Evolutionary conservation across 2,797 vertebrate species (phyloP).

Genomic region (Coranthus polyacanthus): DNA sequence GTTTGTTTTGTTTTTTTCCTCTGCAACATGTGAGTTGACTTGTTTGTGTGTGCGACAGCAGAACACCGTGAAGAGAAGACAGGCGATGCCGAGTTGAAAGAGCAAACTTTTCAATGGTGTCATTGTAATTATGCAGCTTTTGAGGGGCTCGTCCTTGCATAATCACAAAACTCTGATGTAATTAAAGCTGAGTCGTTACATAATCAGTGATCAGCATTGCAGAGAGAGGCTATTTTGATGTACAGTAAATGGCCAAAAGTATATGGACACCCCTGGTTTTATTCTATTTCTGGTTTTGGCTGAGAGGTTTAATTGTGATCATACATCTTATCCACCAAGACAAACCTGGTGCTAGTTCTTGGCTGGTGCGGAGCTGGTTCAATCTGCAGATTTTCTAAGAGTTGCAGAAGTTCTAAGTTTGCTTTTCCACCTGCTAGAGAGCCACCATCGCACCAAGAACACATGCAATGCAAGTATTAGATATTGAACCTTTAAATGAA

Average conservation of each 20-base stretch:
- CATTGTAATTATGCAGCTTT: constrained; percentile 63
- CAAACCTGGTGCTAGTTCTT: neutral
- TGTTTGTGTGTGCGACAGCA: neutral
- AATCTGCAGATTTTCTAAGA: too few species aligned
- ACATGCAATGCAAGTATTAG: too few species aligned
- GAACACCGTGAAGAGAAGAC: constrained; percentile 34
- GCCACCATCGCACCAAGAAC: too few species aligned
- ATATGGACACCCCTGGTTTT: neutral
- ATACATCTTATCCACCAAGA: too few species aligned
- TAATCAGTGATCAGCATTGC: constrained; percentile 33
- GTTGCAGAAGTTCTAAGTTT: too few species aligned
- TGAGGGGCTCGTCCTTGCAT: constrained; percentile 55
- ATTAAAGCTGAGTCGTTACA: constrained; percentile 68
- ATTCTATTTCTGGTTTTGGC: neutral
- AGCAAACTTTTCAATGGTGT: constrained; percentile 62
- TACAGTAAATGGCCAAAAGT: neutral
- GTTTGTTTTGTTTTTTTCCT: neutral
- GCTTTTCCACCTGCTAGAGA: too few species aligned
- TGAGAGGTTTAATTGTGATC: too few species aligned
- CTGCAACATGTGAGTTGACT: constrained; percentile 1
- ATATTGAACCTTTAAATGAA: too few species aligned
- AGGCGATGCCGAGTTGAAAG: constrained; percentile 46
- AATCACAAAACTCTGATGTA: constrained; percentile 61
- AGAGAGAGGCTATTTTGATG: constrained; percentile 32
- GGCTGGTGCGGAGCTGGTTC: too few species aligned